Base-by-base conservation (phyloP, 1,140 invertebrate genomes). In the Monomorium pharaonis region DNA sequence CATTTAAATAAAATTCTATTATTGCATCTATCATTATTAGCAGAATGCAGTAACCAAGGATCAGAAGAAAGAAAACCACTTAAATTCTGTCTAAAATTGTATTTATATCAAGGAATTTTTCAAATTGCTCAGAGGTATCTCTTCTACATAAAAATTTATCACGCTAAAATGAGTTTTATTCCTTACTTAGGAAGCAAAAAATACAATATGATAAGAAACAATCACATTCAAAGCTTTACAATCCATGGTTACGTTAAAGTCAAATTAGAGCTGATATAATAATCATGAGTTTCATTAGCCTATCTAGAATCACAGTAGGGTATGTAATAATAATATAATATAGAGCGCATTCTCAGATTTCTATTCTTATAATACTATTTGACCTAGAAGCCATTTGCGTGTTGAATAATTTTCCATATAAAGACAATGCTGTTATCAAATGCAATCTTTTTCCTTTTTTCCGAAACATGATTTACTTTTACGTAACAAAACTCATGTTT, bases 241-340 rank as follows among this genome's bases (percentile, higher is more conserved):
- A 51, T 47, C 49, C 14, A 62, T 21, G 30, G 14, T 7, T 77
- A 49, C 18, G 1, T 30, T 44, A 67, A 18, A 14, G 5, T 67
- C 14, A 30, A 78, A 60, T 76, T 44, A 10, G 10, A 75, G 16
- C 21, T 12, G 70, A 37, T 74, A 65, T 6, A 56, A 37, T 60
- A 42, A 75, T 16, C n/a, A 44, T 42, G 4, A 75, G 30, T 75
- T 54, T 75, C 7, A 75, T 75, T 75, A 77, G 42, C 18, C 18
- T 76, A 76, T 77, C 37, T 80, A 80, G 16, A 80, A 67, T 80
- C 44, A 80, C 44, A 80, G 44, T 67, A 16, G n/a, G 65, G 21
- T 65, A n/a, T 51, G 27, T 51, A 65, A 42, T 67, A 80, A 14
- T 78, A 78, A 62, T n/a, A 78, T 27, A 54, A 80, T 67, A 37